phyloP scores from a whole-genome alignment of 2,797 vertebrate species.

The Fratercula arctica region DNA sequence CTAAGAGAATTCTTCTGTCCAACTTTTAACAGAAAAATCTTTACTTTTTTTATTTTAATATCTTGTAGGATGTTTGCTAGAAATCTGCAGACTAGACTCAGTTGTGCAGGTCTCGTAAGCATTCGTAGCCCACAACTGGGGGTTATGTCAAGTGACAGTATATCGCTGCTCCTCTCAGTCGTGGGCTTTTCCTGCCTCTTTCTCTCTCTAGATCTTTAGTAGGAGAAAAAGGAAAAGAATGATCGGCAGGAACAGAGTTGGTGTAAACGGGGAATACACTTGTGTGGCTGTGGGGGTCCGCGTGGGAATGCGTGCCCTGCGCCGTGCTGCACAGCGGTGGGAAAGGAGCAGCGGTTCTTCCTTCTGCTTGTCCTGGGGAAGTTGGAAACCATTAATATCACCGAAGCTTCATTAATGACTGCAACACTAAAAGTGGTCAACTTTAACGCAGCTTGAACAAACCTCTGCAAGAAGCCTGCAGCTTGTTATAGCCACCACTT shows the following conservation, averaged over 20 bases:
- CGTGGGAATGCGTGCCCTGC: rapidly evolving
- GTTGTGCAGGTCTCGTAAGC: not conserved
- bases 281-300: not conserved
- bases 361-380: not conserved
- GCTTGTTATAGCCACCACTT: not conserved
- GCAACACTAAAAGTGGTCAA: no score
- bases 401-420: not conserved
- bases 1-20: not conserved
- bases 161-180: not conserved
- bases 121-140: no score
- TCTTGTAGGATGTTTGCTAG: not conserved
- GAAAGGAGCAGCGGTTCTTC: not conserved
- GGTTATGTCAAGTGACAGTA: not conserved
- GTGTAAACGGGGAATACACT: not conserved
- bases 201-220: no score
- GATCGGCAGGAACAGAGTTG: not conserved
- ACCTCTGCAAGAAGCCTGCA: not conserved
- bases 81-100: not conserved
- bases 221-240: not conserved
- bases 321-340: rapidly evolving
- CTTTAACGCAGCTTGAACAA: not conserved
- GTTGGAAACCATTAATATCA: not conserved
- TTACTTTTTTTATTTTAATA: not conserved
- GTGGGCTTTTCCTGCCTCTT: not conserved
- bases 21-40: not conserved